Base-by-base conservation (phyloP, 2,888 invertebrate genomes). In the Mactromeris polynyma region DNA sequence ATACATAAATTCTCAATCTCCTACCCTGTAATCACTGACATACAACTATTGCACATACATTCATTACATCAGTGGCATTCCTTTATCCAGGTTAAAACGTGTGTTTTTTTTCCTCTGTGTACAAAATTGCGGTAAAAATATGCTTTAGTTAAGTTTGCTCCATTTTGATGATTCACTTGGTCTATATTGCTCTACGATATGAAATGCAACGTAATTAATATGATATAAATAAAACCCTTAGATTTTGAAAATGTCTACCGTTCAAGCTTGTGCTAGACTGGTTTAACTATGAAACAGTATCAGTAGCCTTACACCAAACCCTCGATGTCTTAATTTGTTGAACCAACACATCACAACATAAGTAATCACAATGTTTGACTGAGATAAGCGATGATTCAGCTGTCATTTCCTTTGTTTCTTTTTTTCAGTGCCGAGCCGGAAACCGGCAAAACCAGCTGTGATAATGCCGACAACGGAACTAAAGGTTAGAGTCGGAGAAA, bases 401-500 rank as follows among this genome's bases (percentile, higher is more conserved):
- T 58, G 2, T n/a, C 58, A n/a, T 58, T 58, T 58, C 2, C 58
- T 38, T 6, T 83, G 31, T 78, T n/a, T 89, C 21, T 91, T 26
- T 86, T n/a, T 91, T 89, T 82, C 92, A 93, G 94, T 88, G 42
- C 88, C 86, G 78, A 91, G 83, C 78, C 92, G 87, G 78, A 91
- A 91, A 80, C 90, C 91, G 46, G 89, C 92, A 54, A 91, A 91
- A 80, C 90, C 91, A 54, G 90, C 92, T 31, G 90, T 91, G 17
- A 90, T 93, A 73, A 91, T 91, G 89, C 90, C 92, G 26, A 87
- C 91, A 31, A 89, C 88, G 19, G 89, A 89, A 31, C 73, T 94
- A 21, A 90, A 93, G 51, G 94, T 94, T 19, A 73, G 87, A 38
- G 87, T 93, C n/a, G 95, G 96, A 17, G 91, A 98, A 95, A 98